phyloP scores from a whole-genome alignment of 2,113 vertebrate genomes.

The Hypomesus transpacificus region DNA sequence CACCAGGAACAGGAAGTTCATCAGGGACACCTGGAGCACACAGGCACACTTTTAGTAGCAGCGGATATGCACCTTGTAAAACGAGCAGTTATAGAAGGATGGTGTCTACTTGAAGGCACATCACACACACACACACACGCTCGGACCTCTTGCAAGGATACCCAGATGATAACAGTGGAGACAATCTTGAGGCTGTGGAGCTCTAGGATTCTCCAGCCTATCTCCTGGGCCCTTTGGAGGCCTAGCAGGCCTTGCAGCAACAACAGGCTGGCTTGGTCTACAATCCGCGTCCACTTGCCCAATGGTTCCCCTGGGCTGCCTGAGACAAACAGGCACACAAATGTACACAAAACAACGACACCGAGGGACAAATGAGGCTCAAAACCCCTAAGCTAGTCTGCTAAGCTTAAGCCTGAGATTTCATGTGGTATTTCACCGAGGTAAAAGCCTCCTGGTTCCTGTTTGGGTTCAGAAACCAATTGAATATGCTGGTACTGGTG shows the following conservation, averaged over 20 bases:
- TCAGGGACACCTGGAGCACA: slow-evolving; percentile 68
- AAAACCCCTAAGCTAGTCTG: too few species aligned
- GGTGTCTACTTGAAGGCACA: neutral
- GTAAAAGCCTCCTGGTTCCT: neutral
- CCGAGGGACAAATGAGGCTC: neutral
- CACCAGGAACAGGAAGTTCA: slow-evolving; percentile 72
- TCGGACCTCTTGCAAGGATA: slow-evolving; percentile 71
- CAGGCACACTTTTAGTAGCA: neutral
- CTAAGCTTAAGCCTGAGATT: too few species aligned
- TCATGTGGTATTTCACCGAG: too few species aligned
- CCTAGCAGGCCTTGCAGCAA: slow-evolving; percentile 62
- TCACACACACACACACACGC: neutral
- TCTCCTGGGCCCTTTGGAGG: slow-evolving; percentile 59
- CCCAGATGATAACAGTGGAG: slow-evolving; percentile 69
- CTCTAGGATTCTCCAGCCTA: slow-evolving; percentile 72
- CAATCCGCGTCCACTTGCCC: slow-evolving; percentile 62
- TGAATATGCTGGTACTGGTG: too few species aligned
- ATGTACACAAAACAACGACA: neutral
- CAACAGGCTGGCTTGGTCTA: slow-evolving; percentile 63
- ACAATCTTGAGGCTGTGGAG: slow-evolving; percentile 72
- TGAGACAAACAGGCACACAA: slow-evolving; percentile 6
- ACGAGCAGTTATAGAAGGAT: neutral
- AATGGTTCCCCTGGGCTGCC: slow-evolving; percentile 37
- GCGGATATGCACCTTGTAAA: neutral
- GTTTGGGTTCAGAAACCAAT: neutral